Evolutionary conservation across 2,888 invertebrate species (phyloP).

Genomic region (Mongoloraphidia duomilia): DNA sequence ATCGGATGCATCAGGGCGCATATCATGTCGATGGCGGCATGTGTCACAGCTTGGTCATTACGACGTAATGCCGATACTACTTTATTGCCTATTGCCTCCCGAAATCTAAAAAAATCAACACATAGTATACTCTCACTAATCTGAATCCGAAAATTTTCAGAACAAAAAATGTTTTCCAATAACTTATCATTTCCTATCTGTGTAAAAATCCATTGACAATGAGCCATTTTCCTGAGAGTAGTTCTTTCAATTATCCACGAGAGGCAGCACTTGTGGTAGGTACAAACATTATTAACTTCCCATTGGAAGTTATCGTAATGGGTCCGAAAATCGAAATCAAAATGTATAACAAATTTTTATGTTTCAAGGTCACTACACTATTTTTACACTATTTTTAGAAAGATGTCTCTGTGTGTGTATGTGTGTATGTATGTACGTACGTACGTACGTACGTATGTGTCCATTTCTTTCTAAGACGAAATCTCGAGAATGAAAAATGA

Average conservation of each 20-base stretch:
- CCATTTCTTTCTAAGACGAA: too few species aligned
- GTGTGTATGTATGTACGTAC: too few species aligned
- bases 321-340: too few species aligned
- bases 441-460: too few species aligned
- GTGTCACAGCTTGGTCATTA: constrained; percentile 80
- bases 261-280: too few species aligned
- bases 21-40: constrained; percentile 93
- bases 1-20: constrained; percentile 98
- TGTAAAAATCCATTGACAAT: neutral
- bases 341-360: too few species aligned
- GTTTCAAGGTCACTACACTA: neutral
- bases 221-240: neutral
- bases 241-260: too few species aligned
- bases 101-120: constrained; percentile 47
- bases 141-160: neutral
- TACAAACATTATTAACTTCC: too few species aligned
- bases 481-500: too few species aligned
- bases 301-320: too few species aligned
- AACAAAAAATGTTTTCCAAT: neutral
- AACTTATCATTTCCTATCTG: neutral
- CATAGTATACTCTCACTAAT: neutral
- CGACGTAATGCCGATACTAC: constrained; percentile 81
- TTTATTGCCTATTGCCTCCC: constrained; percentile 87
- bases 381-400: neutral
- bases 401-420: too few species aligned